A percentile compares a stretch with the other conserved stretches of the same genome.
Evolutionary conservation across 2,113 vertebrate species (phyloP).

Genomic region (Mesitornis unicolor): DNA sequence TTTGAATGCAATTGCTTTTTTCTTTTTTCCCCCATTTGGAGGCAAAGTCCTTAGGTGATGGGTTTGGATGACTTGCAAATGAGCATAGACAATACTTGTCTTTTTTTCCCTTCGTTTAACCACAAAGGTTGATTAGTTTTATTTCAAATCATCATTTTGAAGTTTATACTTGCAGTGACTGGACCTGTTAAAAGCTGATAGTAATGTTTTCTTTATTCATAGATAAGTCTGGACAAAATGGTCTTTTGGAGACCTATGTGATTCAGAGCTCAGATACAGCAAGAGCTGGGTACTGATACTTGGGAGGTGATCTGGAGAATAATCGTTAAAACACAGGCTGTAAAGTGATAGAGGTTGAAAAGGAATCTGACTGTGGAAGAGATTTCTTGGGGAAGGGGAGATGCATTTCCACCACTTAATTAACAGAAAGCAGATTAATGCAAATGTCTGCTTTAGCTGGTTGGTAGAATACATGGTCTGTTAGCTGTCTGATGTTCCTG

Average conservation of each 20-base stretch:
- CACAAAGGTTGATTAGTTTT: rapidly evolving
- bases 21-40: rapidly evolving
- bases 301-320: neutral
- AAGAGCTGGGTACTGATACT: neutral
- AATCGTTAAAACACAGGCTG: neutral
- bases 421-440: slow-evolving; percentile 45
- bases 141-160: neutral
- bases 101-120: neutral
- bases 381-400: neutral
- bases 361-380: neutral
- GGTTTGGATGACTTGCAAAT: neutral
- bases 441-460: slow-evolving; percentile 29
- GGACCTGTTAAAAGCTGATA: neutral
- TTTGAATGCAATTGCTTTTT: neutral
- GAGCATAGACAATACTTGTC: neutral
- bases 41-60: neutral
- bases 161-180: neutral
- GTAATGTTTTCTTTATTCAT: neutral
- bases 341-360: neutral
- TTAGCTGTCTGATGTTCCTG: slow-evolving; percentile 57
- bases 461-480: slow-evolving; percentile 47
- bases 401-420: slow-evolving; percentile 28
- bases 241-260: neutral
- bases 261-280: neutral
- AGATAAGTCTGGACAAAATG: neutral